Evolutionary conservation across 1,140 invertebrate genomes (phyloP).

Genomic region (Drosophila azteca): DNA sequence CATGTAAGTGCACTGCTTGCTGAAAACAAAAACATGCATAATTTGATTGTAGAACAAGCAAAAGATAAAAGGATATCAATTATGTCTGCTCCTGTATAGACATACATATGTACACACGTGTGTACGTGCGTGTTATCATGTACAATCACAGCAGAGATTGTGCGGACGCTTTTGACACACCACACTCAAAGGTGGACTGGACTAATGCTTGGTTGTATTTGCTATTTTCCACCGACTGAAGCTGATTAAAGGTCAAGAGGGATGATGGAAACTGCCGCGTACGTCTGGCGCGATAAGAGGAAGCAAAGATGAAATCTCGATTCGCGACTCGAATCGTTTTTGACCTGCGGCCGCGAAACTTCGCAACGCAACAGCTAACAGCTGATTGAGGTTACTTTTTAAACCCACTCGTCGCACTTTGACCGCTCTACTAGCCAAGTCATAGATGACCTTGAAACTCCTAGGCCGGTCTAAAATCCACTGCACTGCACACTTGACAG

Average conservation of each 20-base stretch:
- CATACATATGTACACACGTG: no score
- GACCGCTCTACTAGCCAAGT: constrained; percentile 15
- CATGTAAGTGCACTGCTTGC: no score
- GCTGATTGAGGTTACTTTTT: constrained; percentile 32
- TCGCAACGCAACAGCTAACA: background rate
- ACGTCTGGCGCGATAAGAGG: constrained; percentile 29
- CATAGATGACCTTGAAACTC: constrained; percentile 17
- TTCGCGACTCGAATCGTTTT: no score
- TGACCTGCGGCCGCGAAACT: no score
- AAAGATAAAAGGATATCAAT: no score
- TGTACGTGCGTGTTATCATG: no score
- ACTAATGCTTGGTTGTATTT: background rate
- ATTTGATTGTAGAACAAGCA: no score
- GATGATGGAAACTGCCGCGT: constrained; percentile 35
- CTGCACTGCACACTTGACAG: background rate
- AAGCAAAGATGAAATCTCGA: constrained; percentile 11
- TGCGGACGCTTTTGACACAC: no score
- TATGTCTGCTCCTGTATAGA: no score
- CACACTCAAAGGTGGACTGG: background rate
- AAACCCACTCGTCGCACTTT: constrained; percentile 18
- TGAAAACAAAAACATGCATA: no score
- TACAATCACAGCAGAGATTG: no score
- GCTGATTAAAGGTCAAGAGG: constrained; percentile 36
- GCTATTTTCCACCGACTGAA: background rate
- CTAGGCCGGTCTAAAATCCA: background rate